These are phyloP conservation scores for Panurus biarmicus DNA, from an alignment of 2,113 vertebrate genomes.

Conservation along the genomic window DNA sequence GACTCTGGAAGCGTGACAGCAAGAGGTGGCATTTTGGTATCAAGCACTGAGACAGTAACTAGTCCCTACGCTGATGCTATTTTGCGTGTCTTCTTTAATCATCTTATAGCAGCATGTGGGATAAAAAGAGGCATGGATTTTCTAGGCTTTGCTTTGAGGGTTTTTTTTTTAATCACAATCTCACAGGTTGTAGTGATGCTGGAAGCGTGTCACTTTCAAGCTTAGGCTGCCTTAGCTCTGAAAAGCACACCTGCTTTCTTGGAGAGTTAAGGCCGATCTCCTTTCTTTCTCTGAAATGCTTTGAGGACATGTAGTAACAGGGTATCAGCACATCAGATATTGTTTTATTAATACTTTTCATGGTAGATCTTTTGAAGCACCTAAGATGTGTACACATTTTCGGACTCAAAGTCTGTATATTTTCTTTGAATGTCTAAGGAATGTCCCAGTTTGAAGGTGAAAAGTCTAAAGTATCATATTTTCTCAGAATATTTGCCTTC, in stretches of 20 bases:
- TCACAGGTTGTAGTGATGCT: not conserved
- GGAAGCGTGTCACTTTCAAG: accelerated
- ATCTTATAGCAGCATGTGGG: not conserved
- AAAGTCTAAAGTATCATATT: not conserved
- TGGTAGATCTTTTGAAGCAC: not conserved
- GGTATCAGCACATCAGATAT: not conserved
- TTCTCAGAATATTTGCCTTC: not conserved
- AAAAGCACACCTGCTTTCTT: not conserved
- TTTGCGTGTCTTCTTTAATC: not conserved
- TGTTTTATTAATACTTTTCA: not conserved
- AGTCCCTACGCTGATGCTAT: accelerated
- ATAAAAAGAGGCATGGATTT: not conserved
- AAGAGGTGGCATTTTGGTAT: too few species aligned
- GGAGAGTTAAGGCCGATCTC: not conserved
- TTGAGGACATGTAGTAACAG: not conserved
- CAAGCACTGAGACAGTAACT: accelerated
- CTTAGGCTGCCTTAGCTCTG: not conserved
- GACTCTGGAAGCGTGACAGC: not conserved
- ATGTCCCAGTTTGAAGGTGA: not conserved
- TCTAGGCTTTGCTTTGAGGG: not conserved
- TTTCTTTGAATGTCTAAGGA: not conserved
- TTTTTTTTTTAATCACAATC: not conserved
- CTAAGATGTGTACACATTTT: not conserved
- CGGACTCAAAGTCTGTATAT: not conserved
- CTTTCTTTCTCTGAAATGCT: not conserved